phyloP scores from a whole-genome alignment of 1,140 invertebrate species.

The Oreohelix idahoensis region DNA sequence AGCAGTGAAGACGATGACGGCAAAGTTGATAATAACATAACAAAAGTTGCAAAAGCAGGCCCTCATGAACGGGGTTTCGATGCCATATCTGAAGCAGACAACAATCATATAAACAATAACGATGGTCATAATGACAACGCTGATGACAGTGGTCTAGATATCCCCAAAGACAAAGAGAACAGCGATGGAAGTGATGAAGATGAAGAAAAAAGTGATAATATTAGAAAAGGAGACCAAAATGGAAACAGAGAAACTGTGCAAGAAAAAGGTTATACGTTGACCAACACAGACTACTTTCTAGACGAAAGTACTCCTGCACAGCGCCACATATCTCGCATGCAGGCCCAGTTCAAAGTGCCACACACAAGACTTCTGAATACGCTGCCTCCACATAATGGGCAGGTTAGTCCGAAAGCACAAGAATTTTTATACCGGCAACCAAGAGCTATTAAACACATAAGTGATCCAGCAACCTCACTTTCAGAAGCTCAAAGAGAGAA shows the following conservation, averaged over 20 bases:
- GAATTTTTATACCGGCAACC: not conserved
- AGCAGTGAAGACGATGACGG: not conserved
- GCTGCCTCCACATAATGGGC: no score
- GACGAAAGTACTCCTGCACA: not conserved
- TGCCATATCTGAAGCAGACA: not conserved
- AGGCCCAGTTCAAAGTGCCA: not conserved
- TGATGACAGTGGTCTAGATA: not conserved
- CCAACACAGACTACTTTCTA: no score
- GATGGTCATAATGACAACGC: not conserved
- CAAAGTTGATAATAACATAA: not conserved
- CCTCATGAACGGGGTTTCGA: not conserved
- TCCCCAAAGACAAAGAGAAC: not conserved
- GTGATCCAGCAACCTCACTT: not conserved
- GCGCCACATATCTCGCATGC: not conserved
- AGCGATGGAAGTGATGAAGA: not conserved
- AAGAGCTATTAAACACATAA: not conserved
- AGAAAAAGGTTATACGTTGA: no score
- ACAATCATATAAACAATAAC: not conserved
- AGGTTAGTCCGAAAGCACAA: no score
- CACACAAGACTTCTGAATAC: not conserved
- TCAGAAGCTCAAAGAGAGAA: not conserved
- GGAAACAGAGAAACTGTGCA: not conserved
- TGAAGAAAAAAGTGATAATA: not conserved
- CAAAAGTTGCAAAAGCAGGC: not conserved
- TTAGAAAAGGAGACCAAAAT: not conserved